Evolutionary conservation across 2,113 vertebrate species (phyloP), one percentile per base, ranked within the genome.

Genomic region (Tetraodon nigroviridis): DNA sequence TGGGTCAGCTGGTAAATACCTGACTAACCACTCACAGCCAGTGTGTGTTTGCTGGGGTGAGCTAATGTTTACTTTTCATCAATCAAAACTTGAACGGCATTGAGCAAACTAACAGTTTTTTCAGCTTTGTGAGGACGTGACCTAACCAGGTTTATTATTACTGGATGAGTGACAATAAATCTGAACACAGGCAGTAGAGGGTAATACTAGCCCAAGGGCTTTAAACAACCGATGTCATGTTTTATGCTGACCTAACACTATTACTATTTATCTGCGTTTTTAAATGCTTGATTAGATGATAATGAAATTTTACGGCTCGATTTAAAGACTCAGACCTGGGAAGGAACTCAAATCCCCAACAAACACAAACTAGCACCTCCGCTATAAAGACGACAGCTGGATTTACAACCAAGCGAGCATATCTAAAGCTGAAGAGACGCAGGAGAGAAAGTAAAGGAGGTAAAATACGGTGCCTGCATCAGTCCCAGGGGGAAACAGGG

Each of bases 1-100:
- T 37, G 32, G 32, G 2, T 37, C 32, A 11, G 32, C 32, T 37
- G 44, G 61, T 19, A 50, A 62, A 41, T 48, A 54, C 60, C 78
- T 69, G 61, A 74, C 61, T 63, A 72, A 81, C 70, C 80, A 73
- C 55, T 78, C 62, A 69, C 42, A 71, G 59, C 32, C 32, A 61
- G 70, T 78, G 72, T 78, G 81, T 70, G 70, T 78, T 79, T 58
- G 61, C 55, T 63, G 52, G 64, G 46, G 51, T 57, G 60, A 82
- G 64, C 60, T 69, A 69, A 79, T 79, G 71, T 54, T 54, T 73
- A 59, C 52, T 20, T 29, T 55, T 20, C 37, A 49, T 21, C 65
- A 56, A 75, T 82, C 65, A 73, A 69, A 51, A 45, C 40, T 15
- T 42, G 40, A 42, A 13, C 2, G 12, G 14, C 10, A 15, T 27